phyloP scores from a whole-genome alignment of 2,888 invertebrate species.

The Aelia acuminata region DNA sequence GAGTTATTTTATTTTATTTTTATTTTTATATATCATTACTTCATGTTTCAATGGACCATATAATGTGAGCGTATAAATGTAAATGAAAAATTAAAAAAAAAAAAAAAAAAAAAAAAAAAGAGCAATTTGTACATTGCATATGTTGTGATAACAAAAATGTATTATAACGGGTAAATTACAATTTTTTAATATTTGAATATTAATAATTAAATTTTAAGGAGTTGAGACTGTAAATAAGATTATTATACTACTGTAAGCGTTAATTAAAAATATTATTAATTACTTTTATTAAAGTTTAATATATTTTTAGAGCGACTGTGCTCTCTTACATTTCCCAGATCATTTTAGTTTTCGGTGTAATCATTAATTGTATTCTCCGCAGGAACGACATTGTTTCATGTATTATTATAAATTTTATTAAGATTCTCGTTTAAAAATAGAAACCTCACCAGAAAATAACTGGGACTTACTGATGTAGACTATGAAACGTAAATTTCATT shows the following conservation, averaged over 20 bases:
- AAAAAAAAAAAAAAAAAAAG: slow-evolving; percentile 26
- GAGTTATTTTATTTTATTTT: slow-evolving; percentile 59
- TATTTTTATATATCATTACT: slow-evolving; percentile 61
- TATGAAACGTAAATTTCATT: not conserved
- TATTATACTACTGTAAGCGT: slow-evolving; percentile 62
- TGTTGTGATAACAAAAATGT: slow-evolving; percentile 59
- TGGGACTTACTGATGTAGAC: slow-evolving; percentile 1
- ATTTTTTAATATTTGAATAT: slow-evolving; percentile 61
- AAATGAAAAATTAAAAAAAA: slow-evolving; percentile 50
- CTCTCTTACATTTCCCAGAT: slow-evolving; percentile 48
- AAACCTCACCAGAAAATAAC: not conserved
- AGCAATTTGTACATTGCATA: slow-evolving; percentile 59
- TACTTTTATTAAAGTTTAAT: slow-evolving; percentile 54
- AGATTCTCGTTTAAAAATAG: slow-evolving; percentile 36
- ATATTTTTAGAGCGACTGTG: slow-evolving; percentile 55
- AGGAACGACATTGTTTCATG: slow-evolving; percentile 6
- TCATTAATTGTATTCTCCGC: slow-evolving; percentile 41
- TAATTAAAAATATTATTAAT: slow-evolving; percentile 50
- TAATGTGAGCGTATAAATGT: slow-evolving; percentile 56
- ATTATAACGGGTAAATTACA: slow-evolving; percentile 60
- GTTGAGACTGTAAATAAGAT: slow-evolving; percentile 63
- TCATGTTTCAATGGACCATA: slow-evolving; percentile 61
- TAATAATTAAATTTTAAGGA: slow-evolving; percentile 61
- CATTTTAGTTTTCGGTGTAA: slow-evolving; percentile 11
- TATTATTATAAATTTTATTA: not conserved